Evolutionary conservation across 92 coral and sea anemone genomes (phyloP).

Genomic region (Zoanthus sansibaricus): DNA sequence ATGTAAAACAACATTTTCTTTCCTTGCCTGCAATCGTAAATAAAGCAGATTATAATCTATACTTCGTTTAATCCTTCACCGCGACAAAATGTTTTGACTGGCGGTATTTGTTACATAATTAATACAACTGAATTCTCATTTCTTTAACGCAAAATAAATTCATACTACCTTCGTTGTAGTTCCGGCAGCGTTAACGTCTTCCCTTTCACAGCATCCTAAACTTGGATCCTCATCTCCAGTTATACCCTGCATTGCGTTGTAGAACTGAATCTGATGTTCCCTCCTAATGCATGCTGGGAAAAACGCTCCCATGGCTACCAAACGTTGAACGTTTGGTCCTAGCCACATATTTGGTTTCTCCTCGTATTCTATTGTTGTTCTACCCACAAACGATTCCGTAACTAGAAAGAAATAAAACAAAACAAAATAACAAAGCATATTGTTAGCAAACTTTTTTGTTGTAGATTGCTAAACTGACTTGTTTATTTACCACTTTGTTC

Average conservation of each 20-base stretch:
- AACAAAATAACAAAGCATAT: neutral
- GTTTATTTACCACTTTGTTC: too few species aligned
- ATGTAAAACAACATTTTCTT: neutral
- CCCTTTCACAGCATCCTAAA: constrained; percentile 35
- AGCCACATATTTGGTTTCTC: constrained; percentile 43
- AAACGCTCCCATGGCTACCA: constrained; percentile 42
- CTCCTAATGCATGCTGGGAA: constrained; percentile 32
- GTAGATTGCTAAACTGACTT: too few species aligned
- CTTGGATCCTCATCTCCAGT: neutral
- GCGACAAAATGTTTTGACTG: too few species aligned
- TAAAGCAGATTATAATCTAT: too few species aligned
- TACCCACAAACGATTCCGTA: constrained; percentile 29
- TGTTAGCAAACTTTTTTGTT: neutral
- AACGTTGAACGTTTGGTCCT: constrained; percentile 4
- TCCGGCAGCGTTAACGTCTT: constrained; percentile 23
- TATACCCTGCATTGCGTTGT: constrained; percentile 24
- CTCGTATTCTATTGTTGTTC: constrained; percentile 3
- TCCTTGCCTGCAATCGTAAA: too few species aligned
- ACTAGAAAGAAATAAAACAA: neutral
- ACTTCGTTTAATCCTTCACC: too few species aligned
- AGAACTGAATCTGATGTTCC: constrained; percentile 10
- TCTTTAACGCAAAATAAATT: neutral
- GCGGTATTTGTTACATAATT: too few species aligned
- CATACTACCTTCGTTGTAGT: constrained; percentile 27
- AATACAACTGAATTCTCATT: neutral